Conservation (phyloP, 2,113 vertebrate species). For the Oryzias curvinotus region DNA sequence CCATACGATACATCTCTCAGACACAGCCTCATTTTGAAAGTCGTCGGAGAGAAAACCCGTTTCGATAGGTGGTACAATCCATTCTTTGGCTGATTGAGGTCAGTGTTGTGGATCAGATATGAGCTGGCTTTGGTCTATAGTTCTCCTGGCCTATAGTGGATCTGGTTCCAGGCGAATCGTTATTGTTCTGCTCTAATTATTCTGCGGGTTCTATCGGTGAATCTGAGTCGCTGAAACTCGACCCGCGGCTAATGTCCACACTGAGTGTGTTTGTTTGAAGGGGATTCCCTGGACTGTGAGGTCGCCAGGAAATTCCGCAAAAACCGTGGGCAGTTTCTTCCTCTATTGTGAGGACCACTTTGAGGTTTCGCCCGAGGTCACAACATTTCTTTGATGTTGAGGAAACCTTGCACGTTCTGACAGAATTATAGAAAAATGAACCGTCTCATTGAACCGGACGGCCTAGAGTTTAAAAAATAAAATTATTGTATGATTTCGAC, state of each 20-base stretch:
- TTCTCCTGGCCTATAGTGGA: neutral
- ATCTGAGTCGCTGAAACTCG: slow-evolving; percentile 40
- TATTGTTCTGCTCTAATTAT: slow-evolving; percentile 55
- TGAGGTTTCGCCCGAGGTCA: neutral
- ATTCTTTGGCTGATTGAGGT: neutral
- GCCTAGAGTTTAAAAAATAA: too few relatives aligned
- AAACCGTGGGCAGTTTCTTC: neutral
- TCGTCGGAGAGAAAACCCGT: neutral
- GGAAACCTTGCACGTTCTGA: too few relatives aligned
- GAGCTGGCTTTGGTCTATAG: neutral
- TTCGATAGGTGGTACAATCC: neutral
- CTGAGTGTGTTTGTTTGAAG: slow-evolving; percentile 27
- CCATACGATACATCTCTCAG: too few relatives aligned
- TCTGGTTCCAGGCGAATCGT: slow-evolving; percentile 29
- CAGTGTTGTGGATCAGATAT: neutral
- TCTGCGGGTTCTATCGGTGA: slow-evolving; percentile 39
- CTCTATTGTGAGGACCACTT: neutral
- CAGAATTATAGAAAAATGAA: neutral
- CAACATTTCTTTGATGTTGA: neutral
- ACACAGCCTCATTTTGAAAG: neutral
- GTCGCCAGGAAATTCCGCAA: slow-evolving; percentile 24
- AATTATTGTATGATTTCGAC: too few relatives aligned
- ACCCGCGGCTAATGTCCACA: slow-evolving; percentile 27
- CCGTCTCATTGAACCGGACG: too few relatives aligned
- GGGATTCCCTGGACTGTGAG: slow-evolving; percentile 44